Evolutionary conservation across 2,797 vertebrate species (phyloP).

Genomic region (Gymnocypris eckloni): DNA sequence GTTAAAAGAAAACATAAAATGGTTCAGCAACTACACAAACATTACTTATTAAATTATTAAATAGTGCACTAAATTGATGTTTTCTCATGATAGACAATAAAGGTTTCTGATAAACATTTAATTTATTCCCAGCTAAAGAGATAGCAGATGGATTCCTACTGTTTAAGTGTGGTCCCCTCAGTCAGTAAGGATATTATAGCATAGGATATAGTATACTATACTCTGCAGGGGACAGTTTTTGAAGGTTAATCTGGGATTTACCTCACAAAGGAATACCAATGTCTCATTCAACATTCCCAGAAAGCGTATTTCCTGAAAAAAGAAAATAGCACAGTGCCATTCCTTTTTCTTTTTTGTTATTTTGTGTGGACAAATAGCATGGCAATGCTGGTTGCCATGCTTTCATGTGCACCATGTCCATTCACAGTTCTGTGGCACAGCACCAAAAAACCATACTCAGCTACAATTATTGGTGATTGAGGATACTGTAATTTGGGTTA

Average conservation of each 20-base stretch:
- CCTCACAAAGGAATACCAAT: slow-evolving; percentile 77
- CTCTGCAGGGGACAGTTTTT: slow-evolving; percentile 52
- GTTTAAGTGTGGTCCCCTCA: slow-evolving; percentile 24
- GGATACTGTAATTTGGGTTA: slow-evolving; percentile 26
- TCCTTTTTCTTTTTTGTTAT: slow-evolving; percentile 54
- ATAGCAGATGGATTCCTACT: slow-evolving; percentile 5
- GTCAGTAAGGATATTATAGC: slow-evolving; percentile 11
- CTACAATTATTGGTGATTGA: slow-evolving; percentile 21
- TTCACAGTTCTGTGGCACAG: slow-evolving; percentile 60
- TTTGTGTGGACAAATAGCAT: slow-evolving; percentile 51
- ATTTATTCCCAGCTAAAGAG: not conserved
- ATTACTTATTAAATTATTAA: not conserved
- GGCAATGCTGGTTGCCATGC: slow-evolving; percentile 69
- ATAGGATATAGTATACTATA: slow-evolving; percentile 7
- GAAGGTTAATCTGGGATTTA: slow-evolving; percentile 63
- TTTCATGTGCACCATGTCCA: slow-evolving; percentile 67
- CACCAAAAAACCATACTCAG: not conserved
- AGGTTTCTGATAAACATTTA: not conserved
- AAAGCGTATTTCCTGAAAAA: slow-evolving; percentile 59
- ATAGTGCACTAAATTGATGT: not conserved
- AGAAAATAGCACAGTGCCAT: slow-evolving; percentile 58
- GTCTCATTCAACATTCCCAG: slow-evolving; percentile 64
- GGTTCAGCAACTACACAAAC: not conserved
- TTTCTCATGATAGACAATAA: not conserved
- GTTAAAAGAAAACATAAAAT: not conserved